A percentile compares a stretch with the other conserved stretches of the same genome.
These are phyloP conservation scores for Procavia capensis DNA, from an alignment of 2,113 vertebrate genomes.

Conservation along the genomic window DNA sequence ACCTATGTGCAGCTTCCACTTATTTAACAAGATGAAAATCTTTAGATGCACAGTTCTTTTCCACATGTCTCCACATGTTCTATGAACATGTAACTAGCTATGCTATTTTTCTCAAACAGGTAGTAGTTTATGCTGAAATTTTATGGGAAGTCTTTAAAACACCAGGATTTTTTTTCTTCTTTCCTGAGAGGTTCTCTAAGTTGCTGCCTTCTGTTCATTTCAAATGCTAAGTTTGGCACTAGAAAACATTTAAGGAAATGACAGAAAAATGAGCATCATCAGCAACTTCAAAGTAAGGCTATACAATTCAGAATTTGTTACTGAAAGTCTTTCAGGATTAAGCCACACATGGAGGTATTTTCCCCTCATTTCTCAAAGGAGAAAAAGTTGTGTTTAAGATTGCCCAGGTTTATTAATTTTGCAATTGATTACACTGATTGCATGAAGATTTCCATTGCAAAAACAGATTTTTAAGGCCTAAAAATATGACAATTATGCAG, in stretches of 20 bases:
- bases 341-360: conserved; percentile 72
- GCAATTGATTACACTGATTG: conserved; percentile 82
- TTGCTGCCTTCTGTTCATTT: conserved; percentile 69
- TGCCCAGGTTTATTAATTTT: conserved; percentile 78
- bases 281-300: conserved; percentile 73
- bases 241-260: conserved; percentile 77
- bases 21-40: conserved; percentile 22
- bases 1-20: too few species aligned
- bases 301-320: conserved; percentile 74
- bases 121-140: conserved; percentile 61
- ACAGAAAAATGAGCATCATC: conserved; percentile 76
- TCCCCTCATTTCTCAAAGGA: conserved; percentile 67
- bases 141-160: conserved; percentile 64
- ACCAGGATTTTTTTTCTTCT: background rate
- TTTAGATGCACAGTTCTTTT: conserved; percentile 6
- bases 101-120: conserved; percentile 48
- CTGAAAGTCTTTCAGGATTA: conserved; percentile 55
- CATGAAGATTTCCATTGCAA: conserved; percentile 81
- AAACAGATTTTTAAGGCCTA: conserved; percentile 77
- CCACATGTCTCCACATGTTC: conserved; percentile 25
- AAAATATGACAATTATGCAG: conserved; percentile 78
- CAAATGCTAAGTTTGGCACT: conserved; percentile 67
- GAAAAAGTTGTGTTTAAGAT: conserved; percentile 62
- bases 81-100: conserved; percentile 56
- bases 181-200: conserved; percentile 38